Evolutionary conservation across 2,113 vertebrate species (phyloP).

Genomic region (Pachyramphus minor): DNA sequence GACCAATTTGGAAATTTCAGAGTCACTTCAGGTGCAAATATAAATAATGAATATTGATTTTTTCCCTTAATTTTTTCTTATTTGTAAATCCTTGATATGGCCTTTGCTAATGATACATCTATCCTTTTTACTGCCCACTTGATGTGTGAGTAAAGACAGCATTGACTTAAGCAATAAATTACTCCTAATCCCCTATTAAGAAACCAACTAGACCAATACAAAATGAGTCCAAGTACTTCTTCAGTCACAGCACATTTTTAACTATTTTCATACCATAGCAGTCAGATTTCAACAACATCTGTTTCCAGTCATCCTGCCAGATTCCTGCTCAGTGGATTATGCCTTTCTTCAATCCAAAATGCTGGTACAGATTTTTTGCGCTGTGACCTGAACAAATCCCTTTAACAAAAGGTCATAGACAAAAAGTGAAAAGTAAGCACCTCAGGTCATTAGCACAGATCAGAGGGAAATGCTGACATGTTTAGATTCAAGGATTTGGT

Average conservation of each 20-base stretch:
- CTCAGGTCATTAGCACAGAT: neutral
- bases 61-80: neutral
- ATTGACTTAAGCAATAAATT: constrained; percentile 31
- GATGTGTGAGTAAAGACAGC: constrained; percentile 29
- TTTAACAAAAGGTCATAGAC: neutral
- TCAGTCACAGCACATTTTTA: neutral
- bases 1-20: constrained; percentile 13
- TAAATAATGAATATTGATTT: constrained; percentile 16
- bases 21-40: neutral
- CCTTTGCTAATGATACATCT: constrained; percentile 34
- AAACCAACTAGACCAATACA: neutral
- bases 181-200: constrained; percentile 9
- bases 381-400: neutral
- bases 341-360: neutral
- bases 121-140: constrained; percentile 39
- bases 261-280: neutral
- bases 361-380: neutral
- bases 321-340: neutral
- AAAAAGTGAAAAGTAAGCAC: neutral
- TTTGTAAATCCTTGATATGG: constrained; percentile 35
- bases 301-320: neutral
- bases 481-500: neutral
- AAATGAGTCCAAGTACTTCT: neutral
- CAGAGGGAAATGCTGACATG: neutral
- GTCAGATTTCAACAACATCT: neutral